A percentile compares a stretch with the other conserved stretches of the same genome.
These are phyloP conservation scores for Scleropages formosus DNA, from an alignment of 2,797 vertebrate species.

Conservation along the genomic window DNA sequence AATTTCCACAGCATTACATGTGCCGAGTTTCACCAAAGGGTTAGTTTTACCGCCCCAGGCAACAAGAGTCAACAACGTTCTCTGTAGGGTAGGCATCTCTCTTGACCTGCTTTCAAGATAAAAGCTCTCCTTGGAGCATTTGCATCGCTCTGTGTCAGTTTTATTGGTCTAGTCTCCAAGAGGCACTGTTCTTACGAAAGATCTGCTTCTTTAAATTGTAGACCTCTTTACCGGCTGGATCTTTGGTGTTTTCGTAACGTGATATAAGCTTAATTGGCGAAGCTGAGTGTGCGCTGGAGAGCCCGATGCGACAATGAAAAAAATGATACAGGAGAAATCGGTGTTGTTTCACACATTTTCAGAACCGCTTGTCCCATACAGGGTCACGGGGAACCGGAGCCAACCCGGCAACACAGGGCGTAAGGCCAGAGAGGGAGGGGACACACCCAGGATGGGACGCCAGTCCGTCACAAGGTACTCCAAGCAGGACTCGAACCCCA, in stretches of 20 bases:
- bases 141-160: neutral
- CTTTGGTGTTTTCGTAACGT: neutral
- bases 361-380: too few species aligned
- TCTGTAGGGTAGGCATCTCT: neutral
- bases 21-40: neutral
- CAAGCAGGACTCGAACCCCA: too few species aligned
- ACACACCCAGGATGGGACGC: too few species aligned
- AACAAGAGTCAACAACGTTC: neutral
- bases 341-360: too few species aligned
- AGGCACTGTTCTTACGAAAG: too few species aligned
- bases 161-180: neutral
- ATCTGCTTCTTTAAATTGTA: neutral
- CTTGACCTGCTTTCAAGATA: conserved; percentile 23
- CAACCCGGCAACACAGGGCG: too few species aligned
- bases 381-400: too few species aligned
- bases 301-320: neutral
- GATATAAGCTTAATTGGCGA: neutral
- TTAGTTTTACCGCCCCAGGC: neutral
- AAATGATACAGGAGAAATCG: conserved; percentile 1
- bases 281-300: neutral
- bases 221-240: neutral
- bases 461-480: too few species aligned
- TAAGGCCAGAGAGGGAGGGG: too few species aligned
- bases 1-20: neutral
- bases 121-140: neutral